Conservation (phyloP, 2,888 invertebrate species). For the Mesorhabditis belari region DNA sequence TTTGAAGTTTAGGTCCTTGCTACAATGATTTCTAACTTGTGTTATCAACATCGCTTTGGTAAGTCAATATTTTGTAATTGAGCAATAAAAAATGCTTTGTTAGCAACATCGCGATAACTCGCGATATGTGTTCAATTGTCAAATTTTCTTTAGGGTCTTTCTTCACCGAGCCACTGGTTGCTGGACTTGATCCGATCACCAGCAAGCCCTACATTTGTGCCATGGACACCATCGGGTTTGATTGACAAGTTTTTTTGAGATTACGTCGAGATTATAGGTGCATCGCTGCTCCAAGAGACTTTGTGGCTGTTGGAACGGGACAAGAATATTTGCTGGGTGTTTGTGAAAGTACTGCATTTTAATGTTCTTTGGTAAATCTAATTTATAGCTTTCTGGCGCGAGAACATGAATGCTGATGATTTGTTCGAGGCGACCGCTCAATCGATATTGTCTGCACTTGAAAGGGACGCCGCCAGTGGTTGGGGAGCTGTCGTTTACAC, state of each 20-base stretch:
- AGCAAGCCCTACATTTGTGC: constrained; percentile 66
- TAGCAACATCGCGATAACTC: no score
- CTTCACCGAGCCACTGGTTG: constrained; percentile 91
- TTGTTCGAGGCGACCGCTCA: constrained; percentile 93
- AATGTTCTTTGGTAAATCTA: background rate
- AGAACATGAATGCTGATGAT: constrained; percentile 69
- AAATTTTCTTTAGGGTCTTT: constrained; percentile 82
- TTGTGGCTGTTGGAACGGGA: constrained; percentile 96
- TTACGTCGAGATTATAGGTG: constrained; percentile 4
- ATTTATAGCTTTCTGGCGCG: constrained; percentile 46
- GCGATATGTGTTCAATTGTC: no score
- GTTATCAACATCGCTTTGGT: constrained; percentile 72
- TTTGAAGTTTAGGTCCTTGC: constrained; percentile 64
- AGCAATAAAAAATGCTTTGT: background rate
- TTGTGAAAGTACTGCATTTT: constrained; percentile 72
- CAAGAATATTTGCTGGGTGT: constrained; percentile 64
- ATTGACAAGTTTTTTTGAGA: background rate
- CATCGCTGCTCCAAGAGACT: constrained; percentile 68
- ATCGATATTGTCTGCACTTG: constrained; percentile 85
- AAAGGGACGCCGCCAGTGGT: constrained; percentile 92
- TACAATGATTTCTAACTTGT: constrained; percentile 84
- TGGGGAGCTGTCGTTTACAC: constrained; percentile 90
- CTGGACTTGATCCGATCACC: constrained; percentile 76
- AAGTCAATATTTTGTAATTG: no score
- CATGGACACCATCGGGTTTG: constrained; percentile 89